Percentiles rank a stretch among this genome's conserved stretches.
phyloP scores from a whole-genome alignment of 2,797 vertebrate species.

The Heterohyrax brucei region DNA sequence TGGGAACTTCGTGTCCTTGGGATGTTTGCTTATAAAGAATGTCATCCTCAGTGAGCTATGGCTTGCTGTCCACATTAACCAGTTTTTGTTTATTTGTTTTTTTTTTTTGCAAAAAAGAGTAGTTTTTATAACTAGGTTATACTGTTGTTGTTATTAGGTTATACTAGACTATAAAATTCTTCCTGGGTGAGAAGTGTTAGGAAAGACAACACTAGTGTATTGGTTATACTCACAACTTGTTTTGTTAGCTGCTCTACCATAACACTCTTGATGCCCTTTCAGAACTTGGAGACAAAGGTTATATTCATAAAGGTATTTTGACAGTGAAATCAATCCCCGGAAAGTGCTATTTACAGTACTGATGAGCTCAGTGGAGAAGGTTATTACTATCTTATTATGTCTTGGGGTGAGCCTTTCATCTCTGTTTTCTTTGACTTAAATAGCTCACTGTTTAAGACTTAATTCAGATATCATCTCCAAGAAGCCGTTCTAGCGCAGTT shows the following conservation, averaged over 20 bases:
- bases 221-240: not conserved
- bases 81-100: conserved; percentile 14
- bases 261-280: conserved; percentile 45
- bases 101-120: conserved; percentile 53
- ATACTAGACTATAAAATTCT: conserved; percentile 37
- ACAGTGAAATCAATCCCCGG: conserved; percentile 34
- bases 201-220: conserved; percentile 58
- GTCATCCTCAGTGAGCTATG: not conserved
- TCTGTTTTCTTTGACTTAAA: conserved; percentile 26
- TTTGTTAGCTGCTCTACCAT: not conserved
- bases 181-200: conserved; percentile 45
- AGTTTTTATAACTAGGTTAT: conserved; percentile 4
- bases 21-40: conserved; percentile 31
- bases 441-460: conserved; percentile 8
- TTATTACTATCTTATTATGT: conserved; percentile 34
- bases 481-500: conserved; percentile 1
- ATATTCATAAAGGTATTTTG: conserved; percentile 64
- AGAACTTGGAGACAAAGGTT: conserved; percentile 70
- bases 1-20: not conserved
- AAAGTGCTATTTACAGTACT: conserved; percentile 16
- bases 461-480: not conserved
- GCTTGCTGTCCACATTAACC: conserved; percentile 50
- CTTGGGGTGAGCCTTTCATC: conserved; percentile 24
- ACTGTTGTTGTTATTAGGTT: not conserved
- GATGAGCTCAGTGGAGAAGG: conserved; percentile 29